Percentiles rank a stretch among this genome's conserved stretches.
Evolutionary conservation across 2,113 vertebrate species (phyloP).

Genomic region (Cygnus atratus): DNA sequence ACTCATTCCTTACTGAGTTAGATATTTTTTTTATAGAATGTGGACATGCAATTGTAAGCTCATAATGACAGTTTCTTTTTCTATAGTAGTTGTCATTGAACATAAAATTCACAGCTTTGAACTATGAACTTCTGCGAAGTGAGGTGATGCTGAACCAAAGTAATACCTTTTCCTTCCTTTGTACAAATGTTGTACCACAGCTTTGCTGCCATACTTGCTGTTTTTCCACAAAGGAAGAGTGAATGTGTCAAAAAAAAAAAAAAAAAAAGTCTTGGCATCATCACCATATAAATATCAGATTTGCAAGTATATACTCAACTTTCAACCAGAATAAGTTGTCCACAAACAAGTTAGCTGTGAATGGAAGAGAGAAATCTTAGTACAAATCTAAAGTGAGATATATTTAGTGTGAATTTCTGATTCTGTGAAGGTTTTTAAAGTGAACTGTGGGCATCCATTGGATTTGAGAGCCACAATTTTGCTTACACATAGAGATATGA

Average conservation of each 20-base stretch:
- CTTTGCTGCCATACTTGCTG: background rate
- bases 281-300: background rate
- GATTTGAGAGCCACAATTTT: background rate
- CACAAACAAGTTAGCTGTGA: background rate
- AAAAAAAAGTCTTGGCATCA: too few species aligned
- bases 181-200: background rate
- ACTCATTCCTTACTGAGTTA: background rate
- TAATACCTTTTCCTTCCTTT: background rate
- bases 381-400: background rate
- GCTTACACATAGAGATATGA: background rate
- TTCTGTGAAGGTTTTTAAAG: background rate
- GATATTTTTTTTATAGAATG: background rate
- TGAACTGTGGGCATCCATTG: background rate
- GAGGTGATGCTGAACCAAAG: background rate
- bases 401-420: background rate
- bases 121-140: background rate
- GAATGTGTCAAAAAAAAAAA: background rate
- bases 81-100: background rate
- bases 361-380: background rate
- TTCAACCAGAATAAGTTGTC: background rate
- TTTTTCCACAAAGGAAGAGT: background rate
- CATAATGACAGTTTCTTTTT: background rate
- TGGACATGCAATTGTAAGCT: background rate
- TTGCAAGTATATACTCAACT: background rate
- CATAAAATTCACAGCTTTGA: background rate